A percentile compares a stretch with the other conserved stretches of the same genome.
These are phyloP conservation scores for Adrianichthys oophorus DNA, from an alignment of 2,797 vertebrate genomes.

Conservation along the genomic window DNA sequence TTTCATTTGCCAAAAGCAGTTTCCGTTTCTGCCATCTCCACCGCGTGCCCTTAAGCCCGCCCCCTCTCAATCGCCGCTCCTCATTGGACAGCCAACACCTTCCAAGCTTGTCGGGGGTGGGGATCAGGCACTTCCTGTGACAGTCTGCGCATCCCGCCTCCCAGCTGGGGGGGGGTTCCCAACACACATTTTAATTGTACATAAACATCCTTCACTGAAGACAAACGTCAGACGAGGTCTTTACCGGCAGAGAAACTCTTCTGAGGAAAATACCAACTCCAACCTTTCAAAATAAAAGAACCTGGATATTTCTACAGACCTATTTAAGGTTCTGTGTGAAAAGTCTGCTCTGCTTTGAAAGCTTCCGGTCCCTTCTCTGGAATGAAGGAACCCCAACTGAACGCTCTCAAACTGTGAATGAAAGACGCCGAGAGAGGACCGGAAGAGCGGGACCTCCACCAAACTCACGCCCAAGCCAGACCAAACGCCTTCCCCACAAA, in stretches of 20 bases:
- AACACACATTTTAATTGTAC: constrained; percentile 74
- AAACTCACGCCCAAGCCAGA: constrained; percentile 59
- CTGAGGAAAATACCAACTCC: constrained; percentile 43
- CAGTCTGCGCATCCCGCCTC: constrained; percentile 52
- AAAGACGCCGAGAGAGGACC: constrained; percentile 40
- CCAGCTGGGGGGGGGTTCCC: constrained; percentile 52
- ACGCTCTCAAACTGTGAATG: constrained; percentile 73
- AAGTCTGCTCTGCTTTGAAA: neutral
- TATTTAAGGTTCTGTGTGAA: too few relatives aligned
- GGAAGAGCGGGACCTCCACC: constrained; percentile 44
- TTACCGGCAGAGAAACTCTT: constrained; percentile 41
- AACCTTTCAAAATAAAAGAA: constrained; percentile 44
- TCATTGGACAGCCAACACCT: constrained; percentile 44
- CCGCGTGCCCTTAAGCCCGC: constrained; percentile 80
- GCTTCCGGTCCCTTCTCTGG: constrained; percentile 28
- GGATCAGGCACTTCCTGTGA: constrained; percentile 25
- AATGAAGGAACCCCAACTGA: constrained; percentile 46
- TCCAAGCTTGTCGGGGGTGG: constrained; percentile 54
- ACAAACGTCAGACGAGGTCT: constrained; percentile 57
- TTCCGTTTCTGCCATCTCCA: constrained; percentile 80
- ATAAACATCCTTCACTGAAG: constrained; percentile 58
- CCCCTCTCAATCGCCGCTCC: constrained; percentile 73
- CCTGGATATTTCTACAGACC: too few relatives aligned
- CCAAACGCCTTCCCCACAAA: constrained; percentile 56
- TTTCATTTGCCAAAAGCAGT: constrained; percentile 80